Evolutionary conservation across 2,797 vertebrate species (phyloP).

Genomic region (Fringilla coelebs): DNA sequence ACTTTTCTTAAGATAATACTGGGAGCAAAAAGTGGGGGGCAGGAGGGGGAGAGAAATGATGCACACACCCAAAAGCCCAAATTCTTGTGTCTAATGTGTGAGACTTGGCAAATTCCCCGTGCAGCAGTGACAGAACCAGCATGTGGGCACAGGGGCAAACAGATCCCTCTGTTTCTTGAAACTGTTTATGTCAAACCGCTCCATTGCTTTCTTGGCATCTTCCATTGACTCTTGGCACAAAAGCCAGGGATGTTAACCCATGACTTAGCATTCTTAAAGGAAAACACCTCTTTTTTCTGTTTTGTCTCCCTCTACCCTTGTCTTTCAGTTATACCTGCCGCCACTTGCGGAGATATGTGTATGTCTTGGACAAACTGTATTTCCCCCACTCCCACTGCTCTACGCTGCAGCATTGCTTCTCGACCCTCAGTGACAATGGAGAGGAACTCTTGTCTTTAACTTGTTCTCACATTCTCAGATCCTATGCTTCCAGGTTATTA

Average conservation of each 20-base stretch:
- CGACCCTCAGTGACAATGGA: slow-evolving; percentile 82
- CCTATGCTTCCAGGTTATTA: slow-evolving; percentile 86
- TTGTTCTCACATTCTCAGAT: slow-evolving; percentile 85
- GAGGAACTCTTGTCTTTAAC: slow-evolving; percentile 84
- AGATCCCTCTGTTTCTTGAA: not conserved
- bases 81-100: not conserved
- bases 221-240: slow-evolving; percentile 47
- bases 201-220: slow-evolving; percentile 5
- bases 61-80: not conserved
- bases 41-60: not conserved
- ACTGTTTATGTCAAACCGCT: slow-evolving; percentile 8
- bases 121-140: not conserved
- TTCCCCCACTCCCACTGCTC: slow-evolving; percentile 80
- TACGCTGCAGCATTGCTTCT: slow-evolving; percentile 82
- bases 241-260: slow-evolving; percentile 40
- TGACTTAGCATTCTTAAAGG: slow-evolving; percentile 71
- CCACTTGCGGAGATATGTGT: slow-evolving; percentile 87
- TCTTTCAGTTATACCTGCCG: slow-evolving; percentile 85
- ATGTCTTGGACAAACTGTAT: slow-evolving; percentile 85
- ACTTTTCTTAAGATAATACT: not conserved
- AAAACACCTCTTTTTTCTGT: slow-evolving; percentile 73
- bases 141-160: not conserved
- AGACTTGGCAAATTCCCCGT: not conserved
- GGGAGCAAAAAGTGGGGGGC: rapidly evolving
- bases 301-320: slow-evolving; percentile 77